Evolutionary conservation across 2,888 invertebrate species (phyloP).

Genomic region (Dione juno): DNA sequence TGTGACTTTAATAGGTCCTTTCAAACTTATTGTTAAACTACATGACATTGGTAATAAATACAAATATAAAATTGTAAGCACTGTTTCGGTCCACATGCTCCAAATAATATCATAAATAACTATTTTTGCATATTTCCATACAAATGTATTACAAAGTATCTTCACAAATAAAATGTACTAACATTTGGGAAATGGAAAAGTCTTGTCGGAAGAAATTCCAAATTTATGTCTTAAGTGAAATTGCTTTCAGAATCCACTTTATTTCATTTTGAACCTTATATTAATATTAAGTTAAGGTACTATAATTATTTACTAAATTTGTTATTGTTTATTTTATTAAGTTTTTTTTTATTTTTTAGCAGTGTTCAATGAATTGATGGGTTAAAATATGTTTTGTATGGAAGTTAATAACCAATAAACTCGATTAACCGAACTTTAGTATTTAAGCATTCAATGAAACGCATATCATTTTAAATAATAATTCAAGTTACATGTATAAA

Average conservation of each 20-base stretch:
- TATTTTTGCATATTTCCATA: slow-evolving; percentile 6
- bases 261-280: slow-evolving; percentile 16
- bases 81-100: not conserved
- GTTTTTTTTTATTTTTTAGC: too few species aligned
- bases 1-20: too few species aligned
- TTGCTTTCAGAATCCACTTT: slow-evolving; percentile 20
- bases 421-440: too few species aligned
- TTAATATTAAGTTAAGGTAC: slow-evolving; percentile 4
- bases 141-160: slow-evolving; percentile 18
- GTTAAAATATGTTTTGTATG: too few species aligned
- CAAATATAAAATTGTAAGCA: not conserved
- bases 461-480: too few species aligned
- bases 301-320: not conserved
- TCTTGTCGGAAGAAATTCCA: slow-evolving; percentile 29
- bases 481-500: too few species aligned
- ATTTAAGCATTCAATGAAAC: too few species aligned
- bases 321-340: not conserved
- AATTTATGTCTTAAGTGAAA: slow-evolving; percentile 33
- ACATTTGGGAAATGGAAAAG: slow-evolving; percentile 29
- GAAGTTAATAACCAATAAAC: too few species aligned
- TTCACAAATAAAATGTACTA: slow-evolving; percentile 24
- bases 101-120: not conserved
- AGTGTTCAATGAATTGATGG: too few species aligned
- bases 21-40: too few species aligned
- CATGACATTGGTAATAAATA: too few species aligned